Evolutionary conservation across 2,797 vertebrate species (phyloP).

Genomic region (Remorina albescens): DNA sequence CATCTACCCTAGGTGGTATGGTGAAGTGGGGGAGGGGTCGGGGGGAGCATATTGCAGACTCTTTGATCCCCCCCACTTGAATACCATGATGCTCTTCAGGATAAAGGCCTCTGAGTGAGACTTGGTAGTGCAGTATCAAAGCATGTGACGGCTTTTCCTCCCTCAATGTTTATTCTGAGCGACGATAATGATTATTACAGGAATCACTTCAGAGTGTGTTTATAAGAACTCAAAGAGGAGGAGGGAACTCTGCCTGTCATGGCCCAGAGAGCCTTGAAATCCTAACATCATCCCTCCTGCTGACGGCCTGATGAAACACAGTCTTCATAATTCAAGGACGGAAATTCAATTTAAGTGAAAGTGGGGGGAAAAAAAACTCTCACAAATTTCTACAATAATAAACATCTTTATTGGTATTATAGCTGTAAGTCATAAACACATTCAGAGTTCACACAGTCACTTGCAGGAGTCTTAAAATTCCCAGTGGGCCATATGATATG

Average conservation of each 20-base stretch:
- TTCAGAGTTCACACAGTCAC: constrained; percentile 64
- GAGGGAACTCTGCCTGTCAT: constrained; percentile 11
- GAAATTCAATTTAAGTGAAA: constrained; percentile 5
- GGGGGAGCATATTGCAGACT: constrained; percentile 22
- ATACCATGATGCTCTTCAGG: constrained; percentile 41
- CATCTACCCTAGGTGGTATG: constrained; percentile 61
- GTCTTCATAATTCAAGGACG: constrained; percentile 25
- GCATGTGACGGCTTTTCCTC: constrained; percentile 20
- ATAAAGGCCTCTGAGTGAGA: constrained; percentile 44
- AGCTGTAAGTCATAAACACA: constrained; percentile 61
- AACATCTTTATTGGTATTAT: constrained; percentile 70
- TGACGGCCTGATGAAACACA: constrained; percentile 36
- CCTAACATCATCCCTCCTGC: constrained; percentile 16
- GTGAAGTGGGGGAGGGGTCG: constrained; percentile 37
- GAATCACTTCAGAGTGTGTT: constrained; percentile 39
- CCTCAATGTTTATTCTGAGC: constrained; percentile 58
- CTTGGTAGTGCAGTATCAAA: constrained; percentile 50
- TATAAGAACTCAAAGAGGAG: constrained; percentile 19
- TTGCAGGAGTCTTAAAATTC: constrained; percentile 42
- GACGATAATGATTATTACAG: constrained; percentile 32
- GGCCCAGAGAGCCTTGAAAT: constrained; percentile 11
- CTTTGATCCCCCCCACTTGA: constrained; percentile 56
- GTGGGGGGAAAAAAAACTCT: neutral
- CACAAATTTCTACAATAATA: constrained; percentile 63
- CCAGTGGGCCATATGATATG: constrained; percentile 40